These are phyloP conservation scores for Clarias fuscus DNA, from an alignment of 2,797 vertebrate genomes.

Conservation along the genomic window DNA sequence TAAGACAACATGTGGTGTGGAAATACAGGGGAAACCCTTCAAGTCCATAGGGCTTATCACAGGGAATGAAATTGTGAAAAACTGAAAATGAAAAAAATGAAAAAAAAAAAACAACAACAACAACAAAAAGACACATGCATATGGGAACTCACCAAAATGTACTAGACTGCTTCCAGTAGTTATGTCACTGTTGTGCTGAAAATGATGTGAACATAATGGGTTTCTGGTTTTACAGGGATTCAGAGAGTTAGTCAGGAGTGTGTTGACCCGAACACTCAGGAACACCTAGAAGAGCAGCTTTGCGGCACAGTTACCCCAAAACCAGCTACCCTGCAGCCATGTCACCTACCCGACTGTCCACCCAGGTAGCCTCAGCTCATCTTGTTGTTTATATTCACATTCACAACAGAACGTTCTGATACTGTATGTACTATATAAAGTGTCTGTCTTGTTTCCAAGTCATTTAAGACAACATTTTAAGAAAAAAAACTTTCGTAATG, in stretches of 20 bases:
- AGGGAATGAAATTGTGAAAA: background rate
- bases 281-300: conserved; percentile 65
- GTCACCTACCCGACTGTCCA: conserved; percentile 76
- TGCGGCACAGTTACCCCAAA: conserved; percentile 71
- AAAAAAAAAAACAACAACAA: background rate
- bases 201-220: conserved; percentile 1
- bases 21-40: background rate
- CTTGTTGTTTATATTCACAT: background rate
- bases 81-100: background rate
- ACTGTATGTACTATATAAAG: background rate
- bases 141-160: conserved; percentile 1
- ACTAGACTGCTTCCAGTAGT: background rate
- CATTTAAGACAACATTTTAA: background rate
- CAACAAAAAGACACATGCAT: background rate
- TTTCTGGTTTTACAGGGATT: conserved; percentile 69
- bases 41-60: background rate
- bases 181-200: background rate
- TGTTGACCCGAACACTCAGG: conserved; percentile 68
- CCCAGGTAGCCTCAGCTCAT: conserved; percentile 70
- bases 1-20: too few species aligned
- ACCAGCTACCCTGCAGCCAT: conserved; percentile 64
- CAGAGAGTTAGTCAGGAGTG: conserved; percentile 74
- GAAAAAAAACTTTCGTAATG: background rate
- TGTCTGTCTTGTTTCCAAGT: background rate
- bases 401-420: background rate